Evolutionary conservation across 2,113 vertebrate genomes (phyloP), one percentile per base, ranked within the genome.

Genomic region (Arothron firmamentum): DNA sequence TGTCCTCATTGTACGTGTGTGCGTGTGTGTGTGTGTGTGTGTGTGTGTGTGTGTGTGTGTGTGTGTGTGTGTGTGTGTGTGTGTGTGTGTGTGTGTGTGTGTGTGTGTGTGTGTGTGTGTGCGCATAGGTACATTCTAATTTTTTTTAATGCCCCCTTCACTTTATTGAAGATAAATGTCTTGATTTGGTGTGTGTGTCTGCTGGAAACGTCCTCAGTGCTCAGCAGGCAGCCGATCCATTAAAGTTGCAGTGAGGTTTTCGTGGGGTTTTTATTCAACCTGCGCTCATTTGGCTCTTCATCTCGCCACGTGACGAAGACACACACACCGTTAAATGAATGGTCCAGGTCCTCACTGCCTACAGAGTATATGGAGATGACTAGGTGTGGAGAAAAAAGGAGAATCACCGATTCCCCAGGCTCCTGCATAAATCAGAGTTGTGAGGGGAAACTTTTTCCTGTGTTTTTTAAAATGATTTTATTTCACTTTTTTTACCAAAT

Each of bases 211-310:
- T 85, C 75, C 60, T 88, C 72, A 82, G 78, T 85, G 70, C 78
- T 85, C 84, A 81, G 85, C 80, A 53, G 85, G 84, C 62, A 78
- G 65, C 31, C 71, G 23, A 75, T 85, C 81, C 77, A 87, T 89
- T 88, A 87, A 79, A 84, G 82, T 87, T 85, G 77, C 28, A 31
- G 77, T 63, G 63, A 67, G 74, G 75, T 74, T 85, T 82, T 81
- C 56, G 38, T 43, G 59, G 76, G 66, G 62, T 71, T 81, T 81
- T 78, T 78, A 72, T 84, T 88, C 85, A 79, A 69, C 77, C 62
- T 55, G 67, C 56, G 65, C 78, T 81, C 75, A 46, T 82, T 84
- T 78, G 81, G 62, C 81, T 87, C 88, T 91, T 90, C 86, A 90
- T 91, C 88, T 87, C 74, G 34, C 67, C 16, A n/a, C 52, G 67